phyloP scores from a whole-genome alignment of 2,113 vertebrate species.

The Carollia perspicillata region DNA sequence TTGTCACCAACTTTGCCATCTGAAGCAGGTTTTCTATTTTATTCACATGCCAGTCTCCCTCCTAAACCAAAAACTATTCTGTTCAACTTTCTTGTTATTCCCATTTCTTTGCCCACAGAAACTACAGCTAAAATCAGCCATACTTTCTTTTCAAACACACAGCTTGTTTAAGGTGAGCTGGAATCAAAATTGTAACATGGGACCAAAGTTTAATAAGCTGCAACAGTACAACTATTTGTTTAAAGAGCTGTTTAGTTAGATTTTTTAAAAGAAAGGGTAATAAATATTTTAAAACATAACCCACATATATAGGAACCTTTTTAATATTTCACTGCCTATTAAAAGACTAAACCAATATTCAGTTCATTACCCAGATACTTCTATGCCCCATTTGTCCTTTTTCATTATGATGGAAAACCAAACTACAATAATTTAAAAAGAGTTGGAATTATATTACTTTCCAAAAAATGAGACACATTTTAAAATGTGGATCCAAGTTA shows the following conservation, averaged over 20 bases:
- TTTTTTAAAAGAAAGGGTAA: background rate
- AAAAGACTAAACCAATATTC: conserved; percentile 55
- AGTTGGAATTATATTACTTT: conserved; percentile 32
- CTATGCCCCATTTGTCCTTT: conserved; percentile 66
- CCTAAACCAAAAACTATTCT: background rate
- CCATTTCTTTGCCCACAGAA: background rate
- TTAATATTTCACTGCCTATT: conserved; percentile 36
- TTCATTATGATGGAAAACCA: conserved; percentile 53
- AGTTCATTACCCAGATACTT: conserved; percentile 44
- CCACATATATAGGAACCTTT: background rate
- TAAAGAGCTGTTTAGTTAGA: background rate
- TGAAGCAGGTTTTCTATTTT: background rate
- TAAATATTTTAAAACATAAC: conserved; percentile 33
- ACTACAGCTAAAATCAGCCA: background rate
- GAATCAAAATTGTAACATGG: background rate
- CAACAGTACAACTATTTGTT: background rate
- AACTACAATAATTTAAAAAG: conserved; percentile 53
- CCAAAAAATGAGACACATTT: background rate
- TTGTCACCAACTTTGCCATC: background rate
- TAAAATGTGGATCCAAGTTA: conserved; percentile 19
- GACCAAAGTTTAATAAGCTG: conserved; percentile 31
- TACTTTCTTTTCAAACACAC: background rate
- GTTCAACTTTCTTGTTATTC: background rate
- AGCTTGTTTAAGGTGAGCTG: background rate
- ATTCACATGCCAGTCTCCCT: background rate